Evolutionary conservation across 1,140 invertebrate genomes (phyloP).

Genomic region (Cydia strobilella): DNA sequence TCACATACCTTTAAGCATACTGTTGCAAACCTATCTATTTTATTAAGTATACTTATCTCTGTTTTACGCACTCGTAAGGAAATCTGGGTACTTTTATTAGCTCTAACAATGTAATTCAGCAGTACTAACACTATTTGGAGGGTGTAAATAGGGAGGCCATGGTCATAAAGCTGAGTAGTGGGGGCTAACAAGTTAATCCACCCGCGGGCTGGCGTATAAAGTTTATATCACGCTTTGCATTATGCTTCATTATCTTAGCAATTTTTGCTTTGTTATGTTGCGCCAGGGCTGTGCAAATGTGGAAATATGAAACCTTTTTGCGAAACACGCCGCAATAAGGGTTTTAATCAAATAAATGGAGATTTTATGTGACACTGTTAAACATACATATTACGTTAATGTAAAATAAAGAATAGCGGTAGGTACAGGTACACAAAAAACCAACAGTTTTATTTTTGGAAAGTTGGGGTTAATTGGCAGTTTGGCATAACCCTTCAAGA

Average conservation of each 20-base stretch:
- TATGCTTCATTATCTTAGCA: conserved; percentile 70
- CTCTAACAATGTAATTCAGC: conserved; percentile 20
- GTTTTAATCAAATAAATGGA: conserved; percentile 11
- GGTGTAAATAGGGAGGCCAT: conserved; percentile 30
- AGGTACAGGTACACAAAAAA: too few species aligned
- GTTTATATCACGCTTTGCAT: conserved; percentile 70
- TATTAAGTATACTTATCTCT: too few species aligned
- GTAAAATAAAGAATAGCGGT: background rate
- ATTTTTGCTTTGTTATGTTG: conserved; percentile 68
- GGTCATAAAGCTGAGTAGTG: conserved; percentile 27
- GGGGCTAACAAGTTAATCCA: conserved; percentile 66
- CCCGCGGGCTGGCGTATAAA: conserved; percentile 59
- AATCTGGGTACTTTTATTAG: conserved; percentile 23
- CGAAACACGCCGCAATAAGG: background rate
- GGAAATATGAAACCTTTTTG: conserved; percentile 4
- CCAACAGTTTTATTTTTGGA: too few species aligned
- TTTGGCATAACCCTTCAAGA: too few species aligned
- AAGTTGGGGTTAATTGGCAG: too few species aligned
- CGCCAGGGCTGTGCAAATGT: conserved; percentile 44
- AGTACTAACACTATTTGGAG: conserved; percentile 30
- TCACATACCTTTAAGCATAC: background rate
- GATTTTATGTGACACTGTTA: background rate
- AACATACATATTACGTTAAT: background rate
- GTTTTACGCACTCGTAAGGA: background rate
- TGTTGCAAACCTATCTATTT: too few species aligned